These are phyloP conservation scores for Syngnathus floridae DNA, from an alignment of 2,113 vertebrate genomes.

Conservation along the genomic window DNA sequence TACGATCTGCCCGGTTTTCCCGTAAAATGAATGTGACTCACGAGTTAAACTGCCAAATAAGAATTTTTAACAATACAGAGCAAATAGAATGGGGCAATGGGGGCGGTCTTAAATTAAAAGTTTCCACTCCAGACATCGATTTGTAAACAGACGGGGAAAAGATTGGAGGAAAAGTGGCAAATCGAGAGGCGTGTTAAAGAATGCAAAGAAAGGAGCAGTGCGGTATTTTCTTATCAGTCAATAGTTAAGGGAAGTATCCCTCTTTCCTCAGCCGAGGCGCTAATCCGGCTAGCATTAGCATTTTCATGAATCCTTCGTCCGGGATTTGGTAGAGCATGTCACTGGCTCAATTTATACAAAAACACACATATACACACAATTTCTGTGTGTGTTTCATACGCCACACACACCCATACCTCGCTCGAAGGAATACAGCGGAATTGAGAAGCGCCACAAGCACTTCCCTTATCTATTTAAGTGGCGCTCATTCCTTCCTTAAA, in stretches of 20 bases:
- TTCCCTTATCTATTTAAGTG: slow-evolving; percentile 60
- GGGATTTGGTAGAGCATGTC: slow-evolving; percentile 69
- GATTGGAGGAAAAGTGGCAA: slow-evolving; percentile 4
- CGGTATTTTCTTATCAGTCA: slow-evolving; percentile 48
- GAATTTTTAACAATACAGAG: slow-evolving; percentile 39
- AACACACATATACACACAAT: slow-evolving; percentile 20
- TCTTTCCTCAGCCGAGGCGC: slow-evolving; percentile 30
- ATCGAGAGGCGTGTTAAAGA: slow-evolving; percentile 25
- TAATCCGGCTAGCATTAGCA: slow-evolving; percentile 71
- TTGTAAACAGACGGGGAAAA: not conserved
- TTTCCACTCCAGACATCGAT: not conserved
- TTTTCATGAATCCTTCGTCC: slow-evolving; percentile 71
- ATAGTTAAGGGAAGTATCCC: slow-evolving; percentile 50
- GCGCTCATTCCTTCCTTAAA: slow-evolving; percentile 50
- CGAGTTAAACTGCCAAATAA: slow-evolving; percentile 34
- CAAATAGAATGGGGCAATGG: not conserved
- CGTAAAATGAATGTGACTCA: slow-evolving; percentile 55
- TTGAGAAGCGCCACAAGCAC: slow-evolving; percentile 43
- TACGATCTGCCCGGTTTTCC: slow-evolving; percentile 54
- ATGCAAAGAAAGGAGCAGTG: slow-evolving; percentile 40
- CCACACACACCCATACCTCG: slow-evolving; percentile 36
- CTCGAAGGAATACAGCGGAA: slow-evolving; percentile 43
- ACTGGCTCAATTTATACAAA: slow-evolving; percentile 54
- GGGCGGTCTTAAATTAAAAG: not conserved
- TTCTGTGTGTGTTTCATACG: slow-evolving; percentile 40